Conservation (phyloP, 2,797 vertebrate species). For the Diceros bicornis region DNA sequence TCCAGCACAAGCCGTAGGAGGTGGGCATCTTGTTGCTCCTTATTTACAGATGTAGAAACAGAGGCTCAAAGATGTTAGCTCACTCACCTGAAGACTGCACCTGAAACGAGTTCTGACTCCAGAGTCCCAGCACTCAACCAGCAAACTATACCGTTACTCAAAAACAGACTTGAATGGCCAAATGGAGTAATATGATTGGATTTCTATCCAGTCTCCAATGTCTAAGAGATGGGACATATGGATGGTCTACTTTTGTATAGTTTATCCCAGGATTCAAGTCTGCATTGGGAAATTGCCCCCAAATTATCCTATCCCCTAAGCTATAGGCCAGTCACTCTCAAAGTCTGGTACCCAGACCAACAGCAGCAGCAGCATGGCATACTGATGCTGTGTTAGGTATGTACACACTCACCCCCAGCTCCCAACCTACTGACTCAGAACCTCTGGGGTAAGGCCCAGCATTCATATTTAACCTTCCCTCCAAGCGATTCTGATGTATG, state of each 20-base stretch:
- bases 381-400: accelerated
- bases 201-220: not conserved
- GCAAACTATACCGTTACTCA: not conserved
- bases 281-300: not conserved
- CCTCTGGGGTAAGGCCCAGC: not conserved
- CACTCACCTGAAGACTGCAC: not conserved
- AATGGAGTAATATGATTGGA: not conserved
- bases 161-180: not conserved
- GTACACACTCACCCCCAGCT: accelerated
- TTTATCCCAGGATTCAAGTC: not conserved
- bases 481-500: not conserved
- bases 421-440: not conserved
- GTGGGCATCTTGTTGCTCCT: not conserved
- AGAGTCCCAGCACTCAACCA: not conserved
- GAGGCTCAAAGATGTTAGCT: not conserved
- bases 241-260: not conserved
- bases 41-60: not conserved
- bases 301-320: not conserved
- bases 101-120: not conserved
- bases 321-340: not conserved
- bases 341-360: not conserved
- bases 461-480: not conserved
- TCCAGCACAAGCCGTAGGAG: not conserved
- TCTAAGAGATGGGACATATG: not conserved
- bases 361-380: not conserved